Evolutionary conservation across 2,888 invertebrate species (phyloP), one percentile per base, ranked within the genome.

Genomic region (Chalcis sispes): DNA sequence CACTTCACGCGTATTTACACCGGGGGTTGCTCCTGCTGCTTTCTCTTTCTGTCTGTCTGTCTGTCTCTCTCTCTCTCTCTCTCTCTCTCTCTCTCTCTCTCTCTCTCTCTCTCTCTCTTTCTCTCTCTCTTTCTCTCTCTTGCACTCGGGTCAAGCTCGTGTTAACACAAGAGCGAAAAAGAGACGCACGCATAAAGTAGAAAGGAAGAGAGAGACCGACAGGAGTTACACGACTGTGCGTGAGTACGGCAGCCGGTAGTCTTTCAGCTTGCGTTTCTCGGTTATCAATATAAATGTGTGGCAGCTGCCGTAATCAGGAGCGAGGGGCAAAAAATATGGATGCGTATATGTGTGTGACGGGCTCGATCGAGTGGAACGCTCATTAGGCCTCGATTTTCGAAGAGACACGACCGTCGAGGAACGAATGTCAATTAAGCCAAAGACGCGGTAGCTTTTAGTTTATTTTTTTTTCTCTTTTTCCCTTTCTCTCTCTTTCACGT

Each of bases 1-100:
- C 81, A 77, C 81, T 82, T 81, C 80, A 80, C 81, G 80, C 79
- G 79, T 81, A 81, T 81, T 81, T 81, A 81, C 80, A 72, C 80
- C 67, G 29, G 40, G 64, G 42, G n/a, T 25, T 59, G 20, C 8
- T n/a, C 46, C 23, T 40, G 23, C 62, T 5, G 52, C 52, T 13
- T 27, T 23, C 54, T 20, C 61, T 27, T 54, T 42, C 46, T 54
- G 58, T 29, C 25, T 64, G 32, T n/a, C 15, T 42, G 13, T 42
- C 42, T 7, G 13, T 42, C 42, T 42, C 56, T 13, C 32, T 36
- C 36, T 65, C 27, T 42, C 29, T 42, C 29, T n/a, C n/a, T 29
- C 56, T 13, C 32, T 36, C 36, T 65, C 27, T 42, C 29, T 42
- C 29, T n/a, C n/a, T 29, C 29, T 4, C 18, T 15, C 23, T 25